These are phyloP conservation scores for Scomberomorus guttatus DNA, from an alignment of 2,797 vertebrate genomes.

Conservation along the genomic window DNA sequence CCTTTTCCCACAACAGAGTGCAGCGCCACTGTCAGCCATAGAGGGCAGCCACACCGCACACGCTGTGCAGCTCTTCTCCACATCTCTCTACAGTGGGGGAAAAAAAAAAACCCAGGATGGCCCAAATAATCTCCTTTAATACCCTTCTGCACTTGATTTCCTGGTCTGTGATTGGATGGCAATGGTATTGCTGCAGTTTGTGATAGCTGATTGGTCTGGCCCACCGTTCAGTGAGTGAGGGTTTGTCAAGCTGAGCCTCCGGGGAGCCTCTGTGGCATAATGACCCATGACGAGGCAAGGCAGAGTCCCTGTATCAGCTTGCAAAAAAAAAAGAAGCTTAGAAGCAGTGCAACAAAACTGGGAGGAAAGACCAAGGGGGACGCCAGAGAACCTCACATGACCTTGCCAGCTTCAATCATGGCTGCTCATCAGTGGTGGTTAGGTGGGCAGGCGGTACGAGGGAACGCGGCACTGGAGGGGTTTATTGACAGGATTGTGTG, in stretches of 20 bases:
- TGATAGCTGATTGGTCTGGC: constrained; percentile 81
- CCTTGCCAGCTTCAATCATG: constrained; percentile 82
- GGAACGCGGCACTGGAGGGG: constrained; percentile 46
- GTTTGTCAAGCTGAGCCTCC: constrained; percentile 69
- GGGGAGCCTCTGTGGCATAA: constrained; percentile 72
- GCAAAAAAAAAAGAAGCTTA: constrained; percentile 46
- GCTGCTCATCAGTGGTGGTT: constrained; percentile 66
- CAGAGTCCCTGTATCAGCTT: constrained; percentile 65
- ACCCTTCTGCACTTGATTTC: constrained; percentile 83
- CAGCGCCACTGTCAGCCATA: constrained; percentile 68
- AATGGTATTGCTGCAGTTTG: constrained; percentile 74
- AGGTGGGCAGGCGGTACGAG: constrained; percentile 53
- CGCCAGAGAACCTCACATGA: constrained; percentile 78
- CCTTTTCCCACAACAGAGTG: constrained; percentile 63
- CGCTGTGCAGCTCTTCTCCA: constrained; percentile 22
- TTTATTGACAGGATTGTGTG: constrained; percentile 68
- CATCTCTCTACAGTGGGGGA: constrained; percentile 46
- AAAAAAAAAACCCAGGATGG: constrained; percentile 72
- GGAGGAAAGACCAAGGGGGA: constrained; percentile 47
- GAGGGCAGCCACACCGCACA: constrained; percentile 72
- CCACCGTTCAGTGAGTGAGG: constrained; percentile 63
- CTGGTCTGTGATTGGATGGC: constrained; percentile 83
- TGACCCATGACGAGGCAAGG: constrained; percentile 74
- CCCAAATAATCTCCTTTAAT: constrained; percentile 88
- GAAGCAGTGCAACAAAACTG: constrained; percentile 56